phyloP scores from a whole-genome alignment of 2,797 vertebrate genomes.

The Pseudochromis fuscus region DNA sequence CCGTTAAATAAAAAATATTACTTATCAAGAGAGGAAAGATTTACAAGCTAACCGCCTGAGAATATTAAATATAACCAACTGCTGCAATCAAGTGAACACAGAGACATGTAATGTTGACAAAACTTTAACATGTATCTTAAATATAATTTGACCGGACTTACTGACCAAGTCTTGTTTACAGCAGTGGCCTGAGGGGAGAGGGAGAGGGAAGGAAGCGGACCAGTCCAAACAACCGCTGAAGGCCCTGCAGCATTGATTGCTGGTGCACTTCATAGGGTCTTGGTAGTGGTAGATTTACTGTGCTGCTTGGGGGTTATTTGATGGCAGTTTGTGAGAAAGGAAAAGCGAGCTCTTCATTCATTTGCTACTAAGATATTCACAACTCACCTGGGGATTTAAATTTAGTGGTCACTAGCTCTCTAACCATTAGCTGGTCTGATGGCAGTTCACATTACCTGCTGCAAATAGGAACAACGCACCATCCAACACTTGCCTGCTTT shows the following conservation, averaged over 20 bases:
- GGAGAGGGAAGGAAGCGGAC: constrained; percentile 38
- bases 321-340: constrained; percentile 19
- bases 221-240: constrained; percentile 47
- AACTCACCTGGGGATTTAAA: constrained; percentile 11
- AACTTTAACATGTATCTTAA: neutral
- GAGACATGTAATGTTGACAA: neutral
- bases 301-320: constrained; percentile 37
- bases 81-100: no score
- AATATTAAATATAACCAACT: no score
- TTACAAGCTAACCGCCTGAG: no score
- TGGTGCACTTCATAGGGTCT: constrained; percentile 17
- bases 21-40: neutral
- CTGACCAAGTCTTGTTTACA: constrained; percentile 38
- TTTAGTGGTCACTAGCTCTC: neutral
- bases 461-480: neutral
- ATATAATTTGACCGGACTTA: neutral
- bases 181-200: constrained; percentile 24
- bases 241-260: constrained; percentile 39
- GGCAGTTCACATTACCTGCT: constrained; percentile 1
- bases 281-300: constrained; percentile 32
- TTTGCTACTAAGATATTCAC: neutral
- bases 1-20: neutral
- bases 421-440: neutral
- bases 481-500: neutral
- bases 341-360: constrained; percentile 16